Base-by-base conservation (phyloP, 2,888 invertebrate species). In the Emmelina monodactyla region DNA sequence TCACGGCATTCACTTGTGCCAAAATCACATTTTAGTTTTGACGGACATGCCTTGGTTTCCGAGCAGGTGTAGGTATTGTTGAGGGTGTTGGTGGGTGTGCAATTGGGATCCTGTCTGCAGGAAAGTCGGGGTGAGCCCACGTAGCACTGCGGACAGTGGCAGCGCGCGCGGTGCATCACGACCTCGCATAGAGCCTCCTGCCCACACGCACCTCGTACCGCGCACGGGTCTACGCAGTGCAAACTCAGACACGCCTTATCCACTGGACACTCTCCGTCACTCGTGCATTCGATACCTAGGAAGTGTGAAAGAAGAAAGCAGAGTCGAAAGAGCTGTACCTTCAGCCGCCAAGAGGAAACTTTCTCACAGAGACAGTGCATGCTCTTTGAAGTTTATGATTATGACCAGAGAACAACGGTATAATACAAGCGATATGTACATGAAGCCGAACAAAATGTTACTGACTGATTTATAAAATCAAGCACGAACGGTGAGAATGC, bases 191-290 rank as follows among this genome's bases (percentile, higher is more conserved):
- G 83, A 43, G 95, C 94, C 73, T 94, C 94, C 57, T 88, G 85
- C 49, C 94, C 94, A 69, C 95, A 95, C 49, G 89, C 91, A 55
- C 90, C 93, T 55, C 92, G 88, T 61, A 93, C 84, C 60, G 87
- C 87, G 82, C 94, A 95, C 47, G 94, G 94, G 79, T 94, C 92
- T 76, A 90, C 85, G 79, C 94, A 95, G 81, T 91, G 89, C 76
- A 89, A 87, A 82, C 91, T 90, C 79, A 92, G 86, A 83, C 94
- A 95, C 68, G 92, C 90, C 83, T 92, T 91, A 82, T 94, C 92
- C 81, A 88, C 88, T 51, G 92, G 88, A 82, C 94, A 95, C 83
- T 93, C 93, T 83, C 87, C 85, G 85, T 94, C 92, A 79, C 88
- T 88, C 83, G 88, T 88, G 83, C 94, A 94, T 87, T 92, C 91